Evolutionary conservation across 2,888 invertebrate species (phyloP).

Genomic region (Drosophila hamatofila): DNA sequence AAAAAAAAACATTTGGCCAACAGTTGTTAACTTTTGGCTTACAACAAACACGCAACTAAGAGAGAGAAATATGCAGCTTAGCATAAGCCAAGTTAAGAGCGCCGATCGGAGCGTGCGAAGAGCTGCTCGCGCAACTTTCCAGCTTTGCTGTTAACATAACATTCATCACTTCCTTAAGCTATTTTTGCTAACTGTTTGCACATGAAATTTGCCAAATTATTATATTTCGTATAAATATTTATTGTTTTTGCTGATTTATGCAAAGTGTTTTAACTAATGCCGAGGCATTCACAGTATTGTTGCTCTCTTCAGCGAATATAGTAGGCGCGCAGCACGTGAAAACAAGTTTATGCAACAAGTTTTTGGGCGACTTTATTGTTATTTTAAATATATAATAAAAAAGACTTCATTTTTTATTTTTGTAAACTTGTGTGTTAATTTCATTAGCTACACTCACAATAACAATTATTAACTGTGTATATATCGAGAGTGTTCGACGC

Average conservation of each 20-base stretch:
- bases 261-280: slow-evolving; percentile 32
- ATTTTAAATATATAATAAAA: background rate
- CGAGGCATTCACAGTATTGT: slow-evolving; percentile 28
- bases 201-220: slow-evolving; percentile 49
- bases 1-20: slow-evolving; percentile 31
- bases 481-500: slow-evolving; percentile 15
- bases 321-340: slow-evolving; percentile 62
- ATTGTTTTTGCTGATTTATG: slow-evolving; percentile 31
- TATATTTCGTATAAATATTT: slow-evolving; percentile 8
- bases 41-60: slow-evolving; percentile 29
- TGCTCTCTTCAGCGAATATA: slow-evolving; percentile 44
- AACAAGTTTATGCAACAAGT: slow-evolving; percentile 74
- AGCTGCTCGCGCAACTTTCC: slow-evolving; percentile 34
- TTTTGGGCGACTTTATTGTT: slow-evolving; percentile 39
- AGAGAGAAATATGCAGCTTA: slow-evolving; percentile 24
- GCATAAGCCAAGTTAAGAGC: slow-evolving; percentile 47
- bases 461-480: slow-evolving; percentile 12
- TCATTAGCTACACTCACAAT: slow-evolving; percentile 51
- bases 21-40: slow-evolving; percentile 28
- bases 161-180: background rate
- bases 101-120: background rate
- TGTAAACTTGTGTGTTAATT: slow-evolving; percentile 5
- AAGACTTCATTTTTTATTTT: slow-evolving; percentile 1
- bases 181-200: slow-evolving; percentile 4
- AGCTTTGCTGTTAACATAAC: slow-evolving; percentile 14